Percentiles rank a stretch among this genome's conserved stretches.
Conservation (phyloP, 2,113 vertebrate species). For the Lophius piscatorius region DNA sequence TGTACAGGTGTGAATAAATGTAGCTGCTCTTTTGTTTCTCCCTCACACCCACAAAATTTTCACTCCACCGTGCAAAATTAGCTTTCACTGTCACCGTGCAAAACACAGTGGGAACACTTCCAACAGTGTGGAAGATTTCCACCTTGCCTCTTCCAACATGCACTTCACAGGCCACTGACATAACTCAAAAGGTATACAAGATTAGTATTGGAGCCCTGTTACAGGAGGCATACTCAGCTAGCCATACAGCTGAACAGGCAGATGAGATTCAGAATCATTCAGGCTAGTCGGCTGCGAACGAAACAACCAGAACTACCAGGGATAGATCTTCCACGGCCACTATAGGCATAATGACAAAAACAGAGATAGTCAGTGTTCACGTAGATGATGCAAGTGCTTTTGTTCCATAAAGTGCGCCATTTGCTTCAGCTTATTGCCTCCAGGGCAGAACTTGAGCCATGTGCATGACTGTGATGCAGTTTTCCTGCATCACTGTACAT, state of each 20-base stretch:
- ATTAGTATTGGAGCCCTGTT: constrained; percentile 14
- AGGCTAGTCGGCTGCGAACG: constrained; percentile 40
- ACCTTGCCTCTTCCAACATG: constrained; percentile 28
- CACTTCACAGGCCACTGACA: constrained; percentile 26
- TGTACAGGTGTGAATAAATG: constrained; percentile 45
- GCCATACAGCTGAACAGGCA: constrained; percentile 15
- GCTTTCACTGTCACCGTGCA: constrained; percentile 47
- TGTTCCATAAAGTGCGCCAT: neutral
- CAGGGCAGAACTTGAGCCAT: neutral
- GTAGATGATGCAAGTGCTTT: neutral
- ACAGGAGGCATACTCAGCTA: constrained; percentile 24
- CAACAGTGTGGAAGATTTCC: constrained; percentile 41
- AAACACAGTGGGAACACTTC: constrained; percentile 24
- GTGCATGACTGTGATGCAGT: constrained; percentile 12
- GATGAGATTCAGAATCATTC: constrained; percentile 30
- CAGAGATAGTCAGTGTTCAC: neutral
- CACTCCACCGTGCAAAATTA: constrained; percentile 28
- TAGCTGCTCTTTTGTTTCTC: constrained; percentile 14
- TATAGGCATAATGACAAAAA: neutral
- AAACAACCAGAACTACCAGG: constrained; percentile 11
- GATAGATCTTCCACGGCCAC: constrained; percentile 1
- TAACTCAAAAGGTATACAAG: constrained; percentile 37
- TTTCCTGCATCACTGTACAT: constrained; percentile 22
- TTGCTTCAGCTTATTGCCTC: constrained; percentile 2
- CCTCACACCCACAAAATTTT: constrained; percentile 9